These are phyloP conservation scores for Antennarius maculatus DNA, from an alignment of 2,797 vertebrate genomes.

Conservation along the genomic window DNA sequence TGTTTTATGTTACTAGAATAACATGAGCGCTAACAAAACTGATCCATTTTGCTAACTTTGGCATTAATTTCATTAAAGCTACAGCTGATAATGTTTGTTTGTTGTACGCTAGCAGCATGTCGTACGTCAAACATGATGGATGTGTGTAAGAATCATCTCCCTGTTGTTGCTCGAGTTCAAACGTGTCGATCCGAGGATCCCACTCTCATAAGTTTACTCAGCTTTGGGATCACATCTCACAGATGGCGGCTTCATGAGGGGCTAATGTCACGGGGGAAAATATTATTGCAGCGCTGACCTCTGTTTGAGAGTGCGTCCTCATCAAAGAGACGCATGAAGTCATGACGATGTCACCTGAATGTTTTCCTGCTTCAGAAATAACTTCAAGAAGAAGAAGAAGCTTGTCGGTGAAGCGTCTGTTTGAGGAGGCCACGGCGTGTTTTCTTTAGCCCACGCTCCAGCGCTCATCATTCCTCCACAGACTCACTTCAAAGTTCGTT, in stretches of 20 bases:
- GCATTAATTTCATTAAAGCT: no score
- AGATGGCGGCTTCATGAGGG: constrained; percentile 71
- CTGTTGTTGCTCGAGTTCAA: constrained; percentile 42
- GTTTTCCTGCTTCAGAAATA: constrained; percentile 1
- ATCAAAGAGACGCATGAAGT: constrained; percentile 64
- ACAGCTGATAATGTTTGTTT: no score
- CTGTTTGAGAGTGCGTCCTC: constrained; percentile 80
- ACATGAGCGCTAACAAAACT: no score
- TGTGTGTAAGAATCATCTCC: constrained; percentile 43
- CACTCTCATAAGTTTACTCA: constrained; percentile 78
- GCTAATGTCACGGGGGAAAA: constrained; percentile 75
- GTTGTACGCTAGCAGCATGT: neutral
- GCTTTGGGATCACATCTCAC: constrained; percentile 78
- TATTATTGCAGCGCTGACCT: constrained; percentile 83
- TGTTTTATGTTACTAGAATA: no score
- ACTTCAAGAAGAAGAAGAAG: neutral
- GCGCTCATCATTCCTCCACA: constrained; percentile 81
- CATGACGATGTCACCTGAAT: constrained; percentile 8
- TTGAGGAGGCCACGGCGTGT: constrained; percentile 75
- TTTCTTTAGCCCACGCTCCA: constrained; percentile 82
- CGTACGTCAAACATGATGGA: constrained; percentile 38
- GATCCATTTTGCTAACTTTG: no score
- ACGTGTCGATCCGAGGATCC: constrained; percentile 12
- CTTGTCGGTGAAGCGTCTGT: constrained; percentile 40
- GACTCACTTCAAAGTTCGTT: constrained; percentile 87